These are phyloP conservation scores for Leptobrachium leishanense DNA, from an alignment of 2,113 vertebrate species.

Conservation along the genomic window DNA sequence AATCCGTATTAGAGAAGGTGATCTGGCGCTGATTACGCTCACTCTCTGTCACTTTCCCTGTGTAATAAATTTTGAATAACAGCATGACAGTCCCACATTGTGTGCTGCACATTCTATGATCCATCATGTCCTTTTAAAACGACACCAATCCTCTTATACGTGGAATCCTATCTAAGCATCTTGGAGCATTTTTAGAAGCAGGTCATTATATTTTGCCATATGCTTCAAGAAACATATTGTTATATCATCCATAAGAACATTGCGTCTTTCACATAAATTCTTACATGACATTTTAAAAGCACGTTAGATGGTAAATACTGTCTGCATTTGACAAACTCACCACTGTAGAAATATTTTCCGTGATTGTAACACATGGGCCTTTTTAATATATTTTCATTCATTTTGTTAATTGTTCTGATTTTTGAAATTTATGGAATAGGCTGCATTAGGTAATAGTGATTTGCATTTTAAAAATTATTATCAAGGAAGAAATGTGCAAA, in stretches of 20 bases:
- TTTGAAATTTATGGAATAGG: no score
- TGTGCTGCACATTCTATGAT: constrained; percentile 10
- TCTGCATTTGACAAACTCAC: no score
- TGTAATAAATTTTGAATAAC: background rate
- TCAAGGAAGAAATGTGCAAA: no score
- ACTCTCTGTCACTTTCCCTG: constrained; percentile 8
- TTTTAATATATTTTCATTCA: no score
- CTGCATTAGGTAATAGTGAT: no score
- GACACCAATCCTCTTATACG: constrained; percentile 66
- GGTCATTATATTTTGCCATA: constrained; percentile 55
- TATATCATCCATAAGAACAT: constrained; percentile 20
- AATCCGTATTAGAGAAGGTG: no score
- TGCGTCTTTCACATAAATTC: constrained; percentile 17
- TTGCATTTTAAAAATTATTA: no score
- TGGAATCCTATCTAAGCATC: constrained; percentile 41
- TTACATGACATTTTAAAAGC: constrained; percentile 4
- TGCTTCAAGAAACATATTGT: background rate
- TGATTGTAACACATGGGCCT: no score
- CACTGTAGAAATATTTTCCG: no score
- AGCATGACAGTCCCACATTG: background rate
- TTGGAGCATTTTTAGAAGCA: constrained; percentile 58
- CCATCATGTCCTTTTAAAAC: constrained; percentile 45
- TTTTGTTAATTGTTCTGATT: no score
- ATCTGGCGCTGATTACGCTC: background rate
- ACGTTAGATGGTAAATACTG: no score